Evolutionary conservation across 2,113 vertebrate species (phyloP).

Genomic region (rabbit (Oryctolagus cuniculus)): DNA sequence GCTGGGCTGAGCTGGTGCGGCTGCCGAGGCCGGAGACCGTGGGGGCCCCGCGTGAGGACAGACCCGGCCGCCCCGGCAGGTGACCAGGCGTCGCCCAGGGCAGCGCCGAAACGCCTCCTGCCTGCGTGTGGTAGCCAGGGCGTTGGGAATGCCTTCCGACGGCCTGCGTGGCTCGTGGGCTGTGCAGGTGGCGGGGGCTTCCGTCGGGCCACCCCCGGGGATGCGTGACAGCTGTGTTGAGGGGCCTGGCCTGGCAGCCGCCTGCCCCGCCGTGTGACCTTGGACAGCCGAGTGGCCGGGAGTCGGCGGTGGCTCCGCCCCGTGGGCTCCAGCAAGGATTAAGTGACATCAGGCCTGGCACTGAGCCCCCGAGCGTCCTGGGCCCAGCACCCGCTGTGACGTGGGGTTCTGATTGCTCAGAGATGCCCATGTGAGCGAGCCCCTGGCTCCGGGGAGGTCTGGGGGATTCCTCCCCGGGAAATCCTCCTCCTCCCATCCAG

Average conservation of each 20-base stretch:
- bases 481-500: too few relatives aligned
- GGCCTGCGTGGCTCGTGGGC: accelerated
- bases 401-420: accelerated
- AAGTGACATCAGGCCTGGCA: accelerated
- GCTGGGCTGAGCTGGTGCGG: neutral
- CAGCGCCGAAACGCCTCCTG: accelerated
- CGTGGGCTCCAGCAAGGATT: accelerated
- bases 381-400: accelerated
- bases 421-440: accelerated
- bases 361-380: neutral
- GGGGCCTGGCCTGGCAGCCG: neutral
- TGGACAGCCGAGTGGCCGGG: neutral
- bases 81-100: accelerated
- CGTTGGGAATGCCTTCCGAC: accelerated
- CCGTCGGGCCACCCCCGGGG: accelerated
- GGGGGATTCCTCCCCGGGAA: neutral
- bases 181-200: too few relatives aligned
- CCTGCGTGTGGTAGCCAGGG: accelerated
- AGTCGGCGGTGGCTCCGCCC: accelerated
- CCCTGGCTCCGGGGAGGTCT: neutral
- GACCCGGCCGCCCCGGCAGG: neutral
- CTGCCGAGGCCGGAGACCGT: neutral
- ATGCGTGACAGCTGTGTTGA: accelerated
- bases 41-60: accelerated
- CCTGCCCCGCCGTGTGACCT: accelerated